phyloP scores from a whole-genome alignment of 2,797 vertebrate genomes.

The Squalus acanthias region DNA sequence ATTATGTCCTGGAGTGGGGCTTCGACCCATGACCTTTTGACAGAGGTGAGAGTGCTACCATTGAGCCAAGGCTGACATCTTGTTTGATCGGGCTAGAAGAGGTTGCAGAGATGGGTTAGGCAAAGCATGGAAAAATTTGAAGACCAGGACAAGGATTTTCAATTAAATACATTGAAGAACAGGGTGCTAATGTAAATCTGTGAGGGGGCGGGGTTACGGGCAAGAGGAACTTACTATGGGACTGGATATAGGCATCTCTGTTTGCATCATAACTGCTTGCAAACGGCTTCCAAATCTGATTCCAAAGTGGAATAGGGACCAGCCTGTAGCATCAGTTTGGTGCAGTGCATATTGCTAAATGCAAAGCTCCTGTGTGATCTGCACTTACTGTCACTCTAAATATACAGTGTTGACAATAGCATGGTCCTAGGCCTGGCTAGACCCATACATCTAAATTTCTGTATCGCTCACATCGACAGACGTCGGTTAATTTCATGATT shows the following conservation, averaged over 20 bases:
- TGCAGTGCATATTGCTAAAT: background rate
- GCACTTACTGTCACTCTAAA: background rate
- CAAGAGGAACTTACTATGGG: background rate
- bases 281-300: background rate
- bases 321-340: background rate
- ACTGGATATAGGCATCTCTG: too few species aligned
- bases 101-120: background rate
- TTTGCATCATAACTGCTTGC: too few species aligned
- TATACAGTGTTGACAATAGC: background rate
- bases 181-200: background rate
- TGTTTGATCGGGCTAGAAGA: background rate
- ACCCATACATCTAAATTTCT: background rate
- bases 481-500: background rate
- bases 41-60: background rate
- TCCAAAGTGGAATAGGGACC: background rate
- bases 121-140: background rate
- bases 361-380: background rate
- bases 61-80: background rate
- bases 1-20: background rate
- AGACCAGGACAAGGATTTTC: background rate
- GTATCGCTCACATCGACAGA: background rate
- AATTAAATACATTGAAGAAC: too few species aligned
- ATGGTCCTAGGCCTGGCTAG: background rate
- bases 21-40: background rate
- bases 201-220: background rate